A percentile compares a stretch with the other conserved stretches of the same genome.
Conservation (phyloP, 2,797 vertebrate species). For the Ctenopoma multispine region DNA sequence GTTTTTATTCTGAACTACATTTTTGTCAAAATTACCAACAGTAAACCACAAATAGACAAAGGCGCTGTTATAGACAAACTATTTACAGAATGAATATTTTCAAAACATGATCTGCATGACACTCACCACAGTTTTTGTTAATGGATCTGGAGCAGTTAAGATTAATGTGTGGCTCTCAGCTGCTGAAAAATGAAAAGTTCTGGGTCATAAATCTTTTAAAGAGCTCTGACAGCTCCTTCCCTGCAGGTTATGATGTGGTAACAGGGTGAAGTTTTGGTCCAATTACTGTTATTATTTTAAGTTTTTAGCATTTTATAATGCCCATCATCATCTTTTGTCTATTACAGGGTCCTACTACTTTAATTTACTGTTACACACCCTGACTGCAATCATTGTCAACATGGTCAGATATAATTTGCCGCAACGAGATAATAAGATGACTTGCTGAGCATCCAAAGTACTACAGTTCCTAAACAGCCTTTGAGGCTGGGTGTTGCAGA, state of each 20-base stretch:
- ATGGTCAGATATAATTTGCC: not conserved
- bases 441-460: not conserved
- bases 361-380: constrained; percentile 9
- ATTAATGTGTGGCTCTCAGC: constrained; percentile 52
- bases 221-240: constrained; percentile 50
- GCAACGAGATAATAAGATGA: not conserved
- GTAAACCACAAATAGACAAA: not conserved
- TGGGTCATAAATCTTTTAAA: constrained; percentile 59
- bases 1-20: constrained; percentile 2
- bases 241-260: constrained; percentile 40
- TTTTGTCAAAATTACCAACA: not conserved
- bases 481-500: not conserved
- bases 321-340: constrained; percentile 23
- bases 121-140: constrained; percentile 21
- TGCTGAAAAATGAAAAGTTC: constrained; percentile 47
- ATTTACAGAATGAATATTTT: constrained; percentile 15
- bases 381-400: not conserved
- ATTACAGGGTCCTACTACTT: not conserved
- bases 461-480: too few relatives aligned
- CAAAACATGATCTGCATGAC: constrained; percentile 5
- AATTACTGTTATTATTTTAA: constrained; percentile 40
- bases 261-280: constrained; percentile 15
- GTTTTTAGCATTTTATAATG: not conserved
- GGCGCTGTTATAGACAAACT: not conserved
- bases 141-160: constrained; percentile 20